Evolutionary conservation across 53 echinoderm and acorn worm species (phyloP).

Genomic region (Echinometra lucunter): DNA sequence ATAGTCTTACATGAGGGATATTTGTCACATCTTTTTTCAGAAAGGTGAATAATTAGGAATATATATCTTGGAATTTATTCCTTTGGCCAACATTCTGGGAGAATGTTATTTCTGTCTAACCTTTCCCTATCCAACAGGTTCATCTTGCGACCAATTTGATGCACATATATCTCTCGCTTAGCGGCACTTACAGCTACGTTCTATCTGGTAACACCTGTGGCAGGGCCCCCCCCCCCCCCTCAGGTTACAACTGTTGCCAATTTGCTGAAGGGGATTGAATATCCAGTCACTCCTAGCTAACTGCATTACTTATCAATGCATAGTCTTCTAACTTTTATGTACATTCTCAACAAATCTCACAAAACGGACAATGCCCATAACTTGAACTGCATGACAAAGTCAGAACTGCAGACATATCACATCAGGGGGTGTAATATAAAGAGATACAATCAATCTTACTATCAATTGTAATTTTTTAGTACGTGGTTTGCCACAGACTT

Average conservation of each 20-base stretch:
- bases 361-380: too few relatives aligned
- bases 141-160: neutral
- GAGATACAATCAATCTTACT: too few relatives aligned
- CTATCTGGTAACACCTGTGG: neutral
- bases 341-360: neutral
- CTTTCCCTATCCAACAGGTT: neutral
- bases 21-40: neutral
- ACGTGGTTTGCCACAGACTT: too few relatives aligned
- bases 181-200: neutral
- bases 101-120: too few relatives aligned
- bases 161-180: neutral
- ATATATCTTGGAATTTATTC: neutral
- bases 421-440: too few relatives aligned
- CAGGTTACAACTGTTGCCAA: constrained; percentile 13
- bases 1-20: neutral
- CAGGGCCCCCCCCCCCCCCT: constrained; percentile 14
- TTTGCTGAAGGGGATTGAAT: neutral
- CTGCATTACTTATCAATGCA: neutral
- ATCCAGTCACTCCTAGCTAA: neutral
- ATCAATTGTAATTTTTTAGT: too few relatives aligned
- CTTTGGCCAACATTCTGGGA: too few relatives aligned
- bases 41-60: neutral
- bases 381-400: too few relatives aligned
- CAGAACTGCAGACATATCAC: too few relatives aligned
- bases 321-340: neutral